phyloP scores from a whole-genome alignment of 2,888 invertebrate species.

The Griposia aprilina region DNA sequence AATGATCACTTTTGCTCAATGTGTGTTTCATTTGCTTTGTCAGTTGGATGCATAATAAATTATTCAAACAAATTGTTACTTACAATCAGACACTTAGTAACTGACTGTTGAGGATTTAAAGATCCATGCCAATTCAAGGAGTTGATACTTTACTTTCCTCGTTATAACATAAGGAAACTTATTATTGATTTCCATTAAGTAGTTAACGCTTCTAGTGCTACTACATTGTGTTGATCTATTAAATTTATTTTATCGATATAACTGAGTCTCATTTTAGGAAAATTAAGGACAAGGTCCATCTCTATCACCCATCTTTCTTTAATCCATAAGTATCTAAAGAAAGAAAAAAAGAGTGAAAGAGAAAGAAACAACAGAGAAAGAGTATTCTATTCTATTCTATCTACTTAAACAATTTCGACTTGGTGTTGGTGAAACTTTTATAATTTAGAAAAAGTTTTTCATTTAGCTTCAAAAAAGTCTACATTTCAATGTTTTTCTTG shows the following conservation, averaged over 20 bases:
- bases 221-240: not conserved
- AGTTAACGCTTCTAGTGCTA: too few species aligned
- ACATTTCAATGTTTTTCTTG: conserved; percentile 24
- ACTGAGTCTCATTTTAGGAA: not conserved
- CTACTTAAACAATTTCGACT: not conserved
- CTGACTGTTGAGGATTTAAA: not conserved
- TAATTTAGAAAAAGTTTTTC: not conserved
- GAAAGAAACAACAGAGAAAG: too few species aligned
- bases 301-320: not conserved
- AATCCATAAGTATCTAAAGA: too few species aligned
- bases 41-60: not conserved
- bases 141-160: not conserved
- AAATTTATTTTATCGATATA: not conserved
- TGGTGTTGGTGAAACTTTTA: not conserved
- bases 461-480: not conserved
- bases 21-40: not conserved
- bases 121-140: not conserved
- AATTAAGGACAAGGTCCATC: not conserved
- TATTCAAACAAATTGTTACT: not conserved
- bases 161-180: not conserved
- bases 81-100: not conserved
- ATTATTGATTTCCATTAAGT: not conserved
- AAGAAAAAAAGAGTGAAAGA: too few species aligned
- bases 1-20: not conserved
- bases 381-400: too few species aligned